Percentiles rank a stretch among this genome's conserved stretches.
Conservation (phyloP, 2,113 vertebrate species). For the Indri indri region DNA sequence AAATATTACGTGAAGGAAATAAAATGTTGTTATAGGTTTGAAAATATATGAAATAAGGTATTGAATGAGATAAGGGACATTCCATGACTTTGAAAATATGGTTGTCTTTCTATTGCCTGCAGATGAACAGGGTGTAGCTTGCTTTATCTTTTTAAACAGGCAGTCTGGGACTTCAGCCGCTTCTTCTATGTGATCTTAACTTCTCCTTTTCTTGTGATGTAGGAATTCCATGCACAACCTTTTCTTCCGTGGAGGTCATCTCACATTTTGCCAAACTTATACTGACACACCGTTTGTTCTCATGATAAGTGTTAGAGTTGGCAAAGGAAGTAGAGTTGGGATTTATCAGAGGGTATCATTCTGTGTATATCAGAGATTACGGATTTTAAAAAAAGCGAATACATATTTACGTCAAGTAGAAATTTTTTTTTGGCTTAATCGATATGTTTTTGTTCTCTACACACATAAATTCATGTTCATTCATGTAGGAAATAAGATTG, state of each 20-base stretch:
- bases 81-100: background rate
- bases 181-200: too few relatives aligned
- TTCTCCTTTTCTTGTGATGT: too few relatives aligned
- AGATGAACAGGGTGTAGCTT: too few relatives aligned
- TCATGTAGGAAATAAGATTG: background rate
- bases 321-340: background rate
- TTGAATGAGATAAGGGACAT: background rate
- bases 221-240: too few relatives aligned
- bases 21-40: background rate
- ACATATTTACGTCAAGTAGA: background rate
- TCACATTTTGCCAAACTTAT: background rate
- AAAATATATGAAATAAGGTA: background rate
- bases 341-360: background rate
- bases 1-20: background rate
- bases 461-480: background rate
- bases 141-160: too few relatives aligned
- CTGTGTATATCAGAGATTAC: too few relatives aligned
- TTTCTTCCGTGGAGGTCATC: too few relatives aligned
- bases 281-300: too few relatives aligned
- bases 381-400: background rate
- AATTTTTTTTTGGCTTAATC: background rate
- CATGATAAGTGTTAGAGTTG: background rate
- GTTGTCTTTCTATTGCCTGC: accelerated
- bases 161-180: too few relatives aligned
- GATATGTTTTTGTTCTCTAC: background rate